Evolutionary conservation across 2,113 vertebrate genomes (phyloP), one percentile per base, ranked within the genome.

Genomic region (Poecilia latipinna): DNA sequence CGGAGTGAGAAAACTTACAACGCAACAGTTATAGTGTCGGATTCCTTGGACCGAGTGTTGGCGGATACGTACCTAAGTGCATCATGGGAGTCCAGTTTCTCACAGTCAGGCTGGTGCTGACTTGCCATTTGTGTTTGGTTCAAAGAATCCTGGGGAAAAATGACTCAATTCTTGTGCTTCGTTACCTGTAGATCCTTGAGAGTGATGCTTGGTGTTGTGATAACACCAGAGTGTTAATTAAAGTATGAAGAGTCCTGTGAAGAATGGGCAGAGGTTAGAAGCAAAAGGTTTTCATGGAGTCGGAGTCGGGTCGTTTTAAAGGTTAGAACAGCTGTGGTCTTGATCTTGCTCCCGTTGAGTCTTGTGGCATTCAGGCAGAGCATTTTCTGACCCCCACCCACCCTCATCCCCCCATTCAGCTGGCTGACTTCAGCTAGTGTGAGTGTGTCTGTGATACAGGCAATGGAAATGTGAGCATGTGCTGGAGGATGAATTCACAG

Each of bases 381-480:
- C 31, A 66, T 88, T 86, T 84, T 65, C 84, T 60, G 83, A 86
- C 86, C 85, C 71, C 35, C 63, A 75, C 72, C 91, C 28, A 1
- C 28, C 28, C 28, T 28, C 28, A 28, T 28, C 32, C 32, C 5
- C 35, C 35, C 29, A 29, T 74, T 68, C 11, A 70, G 77, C 70
- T 65, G 57, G 37, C 70, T 87, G 86, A 79, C 81, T 82, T 82
- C 60, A 74, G 77, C 42, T 11, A 48, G 77, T 65, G 22, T 72
- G 75, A 54, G 72, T 70, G 65, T 61, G 61, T n/a, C 31, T 28
- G 71, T 78, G 65, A 2, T 15, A 12, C 4, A 44, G 17, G n/a
- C 33, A 24, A 68, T 66, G 70, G 35, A 57, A 65, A 68, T 66
- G 48, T 80, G 70, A 71, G 68, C 17, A 39, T 67, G 24, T 65